Evolutionary conservation across 2,113 vertebrate genomes (phyloP), one percentile per base, ranked within the genome.

Genomic region (Hypomesus transpacificus): DNA sequence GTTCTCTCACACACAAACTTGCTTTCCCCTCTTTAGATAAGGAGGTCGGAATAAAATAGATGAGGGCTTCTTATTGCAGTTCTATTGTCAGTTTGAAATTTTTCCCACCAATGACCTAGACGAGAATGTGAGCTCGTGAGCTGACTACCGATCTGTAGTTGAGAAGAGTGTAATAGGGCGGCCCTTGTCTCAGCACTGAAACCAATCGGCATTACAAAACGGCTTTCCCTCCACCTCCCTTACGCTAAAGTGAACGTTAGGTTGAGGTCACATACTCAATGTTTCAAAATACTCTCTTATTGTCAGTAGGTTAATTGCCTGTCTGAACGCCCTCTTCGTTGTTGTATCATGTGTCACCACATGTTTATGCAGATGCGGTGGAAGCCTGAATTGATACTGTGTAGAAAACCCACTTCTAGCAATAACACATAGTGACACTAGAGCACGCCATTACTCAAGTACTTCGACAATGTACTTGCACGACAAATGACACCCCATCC

Each of bases 361-460:
- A 58, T 79, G 65, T 75, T 51, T 21, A 51, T 62, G 57, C 22
- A 53, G 17, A 13, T 46, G 39, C 39, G 39, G 39, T 46, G 39
- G 39, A 9, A 46, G 39, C 39, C 8, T 52, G 69, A 79, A 65
- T 16, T 66, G 14, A 58, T 11, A 28, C 13, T 53, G 20, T 53
- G 20, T 71, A 5, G 57, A 18, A 14, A 73, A 63, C 77, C 31
- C 6, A 72, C 70, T 73, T 59, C 54, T 52, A 59, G 78, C 70
- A 73, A 58, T 56, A 28, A 34, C 14, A 59, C 6, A 4, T 14
- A 16, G 22, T 39, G 53, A 79, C 89, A 71, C 84, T 56, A 46
- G 80, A 74, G 70, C 85, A 83, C 82, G 82, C 82, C 70, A 62
- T 76, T 61, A 61, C 14, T 20, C 67, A 67, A 58, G 31, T 24